phyloP scores from a whole-genome alignment of 2,888 invertebrate genomes.

The Lithosia quadra region DNA sequence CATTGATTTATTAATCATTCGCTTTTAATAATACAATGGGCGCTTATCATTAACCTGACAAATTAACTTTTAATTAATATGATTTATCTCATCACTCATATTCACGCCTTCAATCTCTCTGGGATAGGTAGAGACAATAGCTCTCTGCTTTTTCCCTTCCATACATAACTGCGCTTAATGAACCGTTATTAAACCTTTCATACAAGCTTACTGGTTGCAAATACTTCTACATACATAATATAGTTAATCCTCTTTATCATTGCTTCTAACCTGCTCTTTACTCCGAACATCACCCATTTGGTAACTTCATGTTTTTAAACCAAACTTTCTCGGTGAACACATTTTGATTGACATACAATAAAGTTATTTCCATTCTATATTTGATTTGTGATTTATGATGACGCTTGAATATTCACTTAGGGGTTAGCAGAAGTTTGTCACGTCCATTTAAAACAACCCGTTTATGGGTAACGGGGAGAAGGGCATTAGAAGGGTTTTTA shows the following conservation, averaged over 20 bases:
- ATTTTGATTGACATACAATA: too few relatives aligned
- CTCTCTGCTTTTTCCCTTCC: neutral
- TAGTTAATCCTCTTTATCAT: neutral
- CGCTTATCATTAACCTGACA: too few relatives aligned
- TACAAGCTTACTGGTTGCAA: neutral
- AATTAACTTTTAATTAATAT: too few relatives aligned
- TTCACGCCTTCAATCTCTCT: neutral
- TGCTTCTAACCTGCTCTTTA: neutral
- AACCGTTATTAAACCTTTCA: neutral
- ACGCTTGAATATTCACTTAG: neutral
- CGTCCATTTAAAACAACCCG: too few relatives aligned
- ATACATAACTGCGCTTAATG: neutral
- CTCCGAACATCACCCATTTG: neutral
- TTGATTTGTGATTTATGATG: neutral
- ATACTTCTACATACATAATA: neutral
- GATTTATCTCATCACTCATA: neutral
- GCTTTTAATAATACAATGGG: too few relatives aligned
- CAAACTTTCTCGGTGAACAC: neutral
- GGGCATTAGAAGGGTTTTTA: too few relatives aligned
- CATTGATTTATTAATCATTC: too few relatives aligned
- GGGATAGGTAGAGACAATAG: neutral
- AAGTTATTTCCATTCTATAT: too few relatives aligned
- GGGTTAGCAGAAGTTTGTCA: too few relatives aligned
- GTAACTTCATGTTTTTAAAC: neutral
- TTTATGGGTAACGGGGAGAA: too few relatives aligned